Base-by-base conservation (phyloP, 2,888 invertebrate species). In the Carcina quercana region DNA sequence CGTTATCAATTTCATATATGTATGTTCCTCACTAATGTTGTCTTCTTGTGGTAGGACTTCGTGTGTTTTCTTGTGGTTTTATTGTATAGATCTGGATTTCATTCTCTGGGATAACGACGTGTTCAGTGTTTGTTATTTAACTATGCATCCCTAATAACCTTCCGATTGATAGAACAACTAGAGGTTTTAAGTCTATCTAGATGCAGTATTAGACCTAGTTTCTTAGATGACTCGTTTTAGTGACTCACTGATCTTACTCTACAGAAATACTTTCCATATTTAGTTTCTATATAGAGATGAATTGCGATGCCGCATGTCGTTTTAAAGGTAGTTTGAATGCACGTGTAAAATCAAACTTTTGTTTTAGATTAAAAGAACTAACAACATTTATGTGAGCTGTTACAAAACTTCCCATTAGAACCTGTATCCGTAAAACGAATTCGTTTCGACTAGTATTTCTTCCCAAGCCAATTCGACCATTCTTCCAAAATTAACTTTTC, bases 31-130 rank as follows among this genome's bases (percentile, higher is more conserved):
- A 72, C 67, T 78, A 19, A 66, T 69, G 63, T 63, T 68, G 68
- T 64, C 71, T 75, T 72, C 68, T 71, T 74, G 58, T 78, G 75
- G 73, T 76, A 76, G 76, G 79, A 53, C 69, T 79, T 74, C 75
- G 74, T 80, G 75, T 79, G 69, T 78, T 74, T 73, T 70, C 66
- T 67, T 73, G 64, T 74, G 64, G 49, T 64, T 70, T 71, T 71
- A 75, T 67, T 78, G 67, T 73, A 47, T 61, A 74, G 74, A 56
- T 72, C 66, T 60, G 65, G 60, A 67, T 53, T 70, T 66, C 61
- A 72, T 70, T 74, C 66, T 62, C 73, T 68, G 64, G 66, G 63
- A 63, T 53, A 61, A 57, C 51, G 30, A 34, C 13, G 60, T 65
- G 57, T 64, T 70, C 55, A 56, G 52, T 76, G 61, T 71, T 66